Conservation (phyloP, 2,113 vertebrate genomes). For the Gadus macrocephalus region DNA sequence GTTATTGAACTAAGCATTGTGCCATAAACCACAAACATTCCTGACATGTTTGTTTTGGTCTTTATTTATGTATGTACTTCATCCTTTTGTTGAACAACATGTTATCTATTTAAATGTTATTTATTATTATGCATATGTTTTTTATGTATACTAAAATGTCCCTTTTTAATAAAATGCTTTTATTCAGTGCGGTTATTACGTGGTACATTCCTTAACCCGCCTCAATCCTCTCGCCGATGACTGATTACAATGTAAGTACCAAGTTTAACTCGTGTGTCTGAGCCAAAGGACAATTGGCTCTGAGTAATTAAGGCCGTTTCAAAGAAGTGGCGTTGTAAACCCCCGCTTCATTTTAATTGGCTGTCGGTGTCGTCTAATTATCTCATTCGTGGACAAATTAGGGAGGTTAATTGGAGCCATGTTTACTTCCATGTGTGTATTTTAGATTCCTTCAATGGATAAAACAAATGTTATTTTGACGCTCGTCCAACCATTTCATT, state of each 20-base stretch:
- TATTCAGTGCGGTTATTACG: no score
- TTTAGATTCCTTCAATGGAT: not conserved
- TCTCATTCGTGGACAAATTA: constrained; percentile 1
- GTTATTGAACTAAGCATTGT: constrained; percentile 12
- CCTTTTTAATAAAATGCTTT: no score
- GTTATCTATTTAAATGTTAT: constrained; percentile 14
- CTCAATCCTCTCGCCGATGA: not conserved
- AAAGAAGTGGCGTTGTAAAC: not conserved
- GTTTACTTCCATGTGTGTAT: not conserved
- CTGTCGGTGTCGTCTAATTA: not conserved
- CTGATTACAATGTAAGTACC: not conserved
- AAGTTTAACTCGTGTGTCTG: not conserved
- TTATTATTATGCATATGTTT: not conserved
- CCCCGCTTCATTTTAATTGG: not conserved
- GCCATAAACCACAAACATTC: constrained; percentile 18
- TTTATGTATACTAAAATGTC: not conserved
- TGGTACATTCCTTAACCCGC: no score
- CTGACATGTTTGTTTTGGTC: not conserved
- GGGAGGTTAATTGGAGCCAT: not conserved
- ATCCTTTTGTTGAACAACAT: constrained; percentile 1
- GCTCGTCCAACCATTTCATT: not conserved
- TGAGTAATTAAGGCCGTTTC: not conserved
- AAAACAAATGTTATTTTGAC: not conserved
- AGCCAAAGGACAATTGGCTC: not conserved
- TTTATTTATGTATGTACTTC: no score